These are phyloP conservation scores for Empis stercorea DNA, from an alignment of 2,888 invertebrate genomes.

Conservation along the genomic window DNA sequence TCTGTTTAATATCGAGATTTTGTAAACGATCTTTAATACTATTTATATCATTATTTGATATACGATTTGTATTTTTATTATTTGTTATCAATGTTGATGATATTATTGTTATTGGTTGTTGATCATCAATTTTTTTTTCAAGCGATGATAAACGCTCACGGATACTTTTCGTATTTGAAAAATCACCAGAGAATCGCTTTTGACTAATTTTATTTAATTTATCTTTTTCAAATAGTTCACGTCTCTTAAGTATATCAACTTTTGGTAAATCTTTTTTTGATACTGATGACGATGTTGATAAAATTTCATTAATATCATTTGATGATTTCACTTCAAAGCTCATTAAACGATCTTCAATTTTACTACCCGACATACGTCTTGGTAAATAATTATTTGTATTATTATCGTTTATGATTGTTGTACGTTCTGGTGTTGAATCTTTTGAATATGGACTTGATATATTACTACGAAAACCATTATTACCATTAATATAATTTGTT, in stretches of 20 bases:
- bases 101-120: neutral
- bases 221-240: conserved; percentile 69
- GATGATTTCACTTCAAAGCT: conserved; percentile 41
- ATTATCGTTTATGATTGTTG: conserved; percentile 16
- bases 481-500: conserved; percentile 11
- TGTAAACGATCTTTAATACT: conserved; percentile 51
- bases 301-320: conserved; percentile 27
- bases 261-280: conserved; percentile 52
- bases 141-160: conserved; percentile 58
- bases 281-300: conserved; percentile 18
- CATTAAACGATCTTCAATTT: conserved; percentile 49
- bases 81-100: conserved; percentile 18
- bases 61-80: conserved; percentile 33
- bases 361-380: conserved; percentile 34
- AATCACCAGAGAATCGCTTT: conserved; percentile 16
- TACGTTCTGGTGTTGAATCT: conserved; percentile 37
- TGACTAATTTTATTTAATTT: conserved; percentile 13
- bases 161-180: conserved; percentile 52
- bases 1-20: conserved; percentile 43
- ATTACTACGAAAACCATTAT: conserved; percentile 25
- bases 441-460: conserved; percentile 38
- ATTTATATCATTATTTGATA: conserved; percentile 48
- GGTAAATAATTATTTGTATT: conserved; percentile 38
- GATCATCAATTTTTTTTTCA: conserved; percentile 45
- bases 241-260: conserved; percentile 67